These are phyloP conservation scores for Sarcophaga rosellei DNA, from an alignment of 2,888 invertebrate genomes.

Conservation along the genomic window DNA sequence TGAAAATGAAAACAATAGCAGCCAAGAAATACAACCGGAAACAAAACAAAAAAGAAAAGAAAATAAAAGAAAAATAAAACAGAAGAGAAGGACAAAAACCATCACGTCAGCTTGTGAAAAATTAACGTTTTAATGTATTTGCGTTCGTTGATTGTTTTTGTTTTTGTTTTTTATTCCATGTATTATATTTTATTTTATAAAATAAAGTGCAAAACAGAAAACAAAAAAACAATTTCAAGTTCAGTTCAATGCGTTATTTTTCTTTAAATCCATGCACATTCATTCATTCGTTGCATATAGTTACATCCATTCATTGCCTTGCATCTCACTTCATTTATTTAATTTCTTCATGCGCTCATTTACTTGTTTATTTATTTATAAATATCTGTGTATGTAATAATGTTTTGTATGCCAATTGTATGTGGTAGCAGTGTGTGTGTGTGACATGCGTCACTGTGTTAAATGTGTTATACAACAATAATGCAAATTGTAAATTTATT, in stretches of 20 bases:
- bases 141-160: background rate
- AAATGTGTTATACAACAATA: too few relatives aligned
- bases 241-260: conserved; percentile 32
- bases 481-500: too few relatives aligned
- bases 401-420: too few relatives aligned
- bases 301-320: too few relatives aligned
- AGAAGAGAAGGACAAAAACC: conserved; percentile 21
- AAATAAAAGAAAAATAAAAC: conserved; percentile 10
- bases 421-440: too few relatives aligned
- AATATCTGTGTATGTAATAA: too few relatives aligned
- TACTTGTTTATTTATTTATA: too few relatives aligned
- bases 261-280: conserved; percentile 1
- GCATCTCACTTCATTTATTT: too few relatives aligned
- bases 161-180: too few relatives aligned
- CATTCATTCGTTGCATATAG: background rate
- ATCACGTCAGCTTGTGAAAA: conserved; percentile 64
- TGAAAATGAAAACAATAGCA: conserved; percentile 46
- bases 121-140: conserved; percentile 58
- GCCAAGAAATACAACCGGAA: conserved; percentile 33
- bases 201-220: background rate
- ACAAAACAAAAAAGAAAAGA: conserved; percentile 21
- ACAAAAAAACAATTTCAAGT: conserved; percentile 44
- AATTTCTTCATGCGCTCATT: too few relatives aligned
- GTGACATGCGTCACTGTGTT: too few relatives aligned
- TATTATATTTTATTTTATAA: too few relatives aligned